These are phyloP conservation scores for Deroptyus accipitrinus DNA, from an alignment of 2,113 vertebrate species.

Conservation along the genomic window DNA sequence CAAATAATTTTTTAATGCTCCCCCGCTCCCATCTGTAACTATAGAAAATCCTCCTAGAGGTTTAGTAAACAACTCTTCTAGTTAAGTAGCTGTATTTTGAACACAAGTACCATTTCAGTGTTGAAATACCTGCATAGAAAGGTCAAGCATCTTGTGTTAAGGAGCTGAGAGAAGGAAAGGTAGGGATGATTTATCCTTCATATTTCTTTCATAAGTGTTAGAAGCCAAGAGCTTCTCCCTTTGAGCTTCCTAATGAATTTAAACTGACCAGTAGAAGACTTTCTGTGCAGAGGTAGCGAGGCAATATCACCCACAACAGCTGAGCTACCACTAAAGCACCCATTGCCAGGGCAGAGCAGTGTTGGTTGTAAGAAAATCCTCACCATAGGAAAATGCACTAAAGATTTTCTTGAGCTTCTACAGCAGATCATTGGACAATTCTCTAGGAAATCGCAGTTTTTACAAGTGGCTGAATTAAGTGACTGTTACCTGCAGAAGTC, in stretches of 20 bases:
- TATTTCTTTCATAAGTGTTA: background rate
- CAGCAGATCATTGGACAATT: background rate
- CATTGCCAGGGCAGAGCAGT: background rate
- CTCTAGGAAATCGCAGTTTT: background rate
- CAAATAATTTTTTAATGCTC: background rate
- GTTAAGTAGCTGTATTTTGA: background rate
- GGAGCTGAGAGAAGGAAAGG: background rate
- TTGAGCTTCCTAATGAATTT: background rate
- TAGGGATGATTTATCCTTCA: background rate
- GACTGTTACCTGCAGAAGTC: conserved; percentile 86
- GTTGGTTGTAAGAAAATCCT: background rate
- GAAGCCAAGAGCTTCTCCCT: background rate
- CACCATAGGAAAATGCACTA: background rate
- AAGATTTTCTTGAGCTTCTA: background rate
- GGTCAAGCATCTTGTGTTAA: background rate
- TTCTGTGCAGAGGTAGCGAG: background rate
- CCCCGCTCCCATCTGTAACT: background rate
- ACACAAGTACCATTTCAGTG: background rate
- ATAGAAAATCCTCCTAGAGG: background rate
- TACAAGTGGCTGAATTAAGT: background rate
- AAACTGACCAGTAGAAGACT: background rate
- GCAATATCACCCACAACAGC: background rate
- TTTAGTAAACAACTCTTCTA: background rate
- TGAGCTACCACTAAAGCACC: background rate
- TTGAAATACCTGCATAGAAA: background rate